Evolutionary conservation across 2,888 invertebrate species (phyloP).

Genomic region (Nomada ruficornis): DNA sequence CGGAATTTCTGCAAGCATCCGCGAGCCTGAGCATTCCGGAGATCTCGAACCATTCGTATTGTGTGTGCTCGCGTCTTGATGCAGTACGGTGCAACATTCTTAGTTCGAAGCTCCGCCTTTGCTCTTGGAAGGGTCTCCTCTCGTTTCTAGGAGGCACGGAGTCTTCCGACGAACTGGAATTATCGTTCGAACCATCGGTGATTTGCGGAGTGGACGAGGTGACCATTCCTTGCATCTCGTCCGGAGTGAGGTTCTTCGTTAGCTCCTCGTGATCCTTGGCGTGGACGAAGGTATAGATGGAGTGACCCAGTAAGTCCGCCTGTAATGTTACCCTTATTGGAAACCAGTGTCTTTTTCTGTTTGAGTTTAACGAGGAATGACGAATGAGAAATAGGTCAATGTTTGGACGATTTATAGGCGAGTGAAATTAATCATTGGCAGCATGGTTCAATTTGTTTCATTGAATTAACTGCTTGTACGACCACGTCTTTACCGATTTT

Average conservation of each 20-base stretch:
- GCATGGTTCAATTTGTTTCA: too few relatives aligned
- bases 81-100: conserved; percentile 84
- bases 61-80: conserved; percentile 84
- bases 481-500: too few relatives aligned
- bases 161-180: conserved; percentile 85
- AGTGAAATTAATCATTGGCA: too few relatives aligned
- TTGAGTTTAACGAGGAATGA: too few relatives aligned
- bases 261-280: conserved; percentile 91
- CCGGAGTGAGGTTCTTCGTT: conserved; percentile 86
- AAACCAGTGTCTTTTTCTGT: too few relatives aligned
- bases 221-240: conserved; percentile 82
- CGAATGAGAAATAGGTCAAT: too few relatives aligned
- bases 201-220: conserved; percentile 73
- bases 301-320: conserved; percentile 93
- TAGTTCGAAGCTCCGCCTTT: conserved; percentile 84
- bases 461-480: too few relatives aligned
- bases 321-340: conserved; percentile 82
- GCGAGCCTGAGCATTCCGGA: conserved; percentile 84
- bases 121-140: conserved; percentile 70
- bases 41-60: conserved; percentile 85
- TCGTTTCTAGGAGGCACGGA: conserved; percentile 47
- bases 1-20: conserved; percentile 72
- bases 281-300: conserved; percentile 92
- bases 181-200: conserved; percentile 82
- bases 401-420: too few relatives aligned